These are phyloP conservation scores for Acipenser ruthenus DNA, from an alignment of 2,797 vertebrate genomes.

Conservation along the genomic window DNA sequence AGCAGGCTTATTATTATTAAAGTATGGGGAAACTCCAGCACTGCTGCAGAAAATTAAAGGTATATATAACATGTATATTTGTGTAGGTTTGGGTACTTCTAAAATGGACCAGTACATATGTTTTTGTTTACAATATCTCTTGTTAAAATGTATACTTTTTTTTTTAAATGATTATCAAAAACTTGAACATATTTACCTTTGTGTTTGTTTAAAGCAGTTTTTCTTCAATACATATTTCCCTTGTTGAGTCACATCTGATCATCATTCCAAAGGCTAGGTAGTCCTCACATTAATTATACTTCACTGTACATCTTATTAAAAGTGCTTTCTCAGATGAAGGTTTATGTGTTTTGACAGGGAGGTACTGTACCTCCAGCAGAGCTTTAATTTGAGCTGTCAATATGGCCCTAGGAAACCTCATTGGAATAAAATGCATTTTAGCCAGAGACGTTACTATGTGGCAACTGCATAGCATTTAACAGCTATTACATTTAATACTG, in stretches of 20 bases:
- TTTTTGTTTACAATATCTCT: too few species aligned
- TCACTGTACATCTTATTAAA: background rate
- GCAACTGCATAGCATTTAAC: background rate
- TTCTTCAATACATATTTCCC: too few species aligned
- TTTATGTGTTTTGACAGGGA: slow-evolving; percentile 53
- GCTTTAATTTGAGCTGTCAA: slow-evolving; percentile 65
- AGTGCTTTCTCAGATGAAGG: slow-evolving; percentile 42
- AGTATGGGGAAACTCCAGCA: too few species aligned
- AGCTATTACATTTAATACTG: background rate
- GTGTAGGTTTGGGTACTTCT: too few species aligned
- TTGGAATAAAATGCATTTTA: slow-evolving; percentile 24
- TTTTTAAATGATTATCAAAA: too few species aligned
- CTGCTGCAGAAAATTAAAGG: too few species aligned
- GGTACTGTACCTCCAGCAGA: slow-evolving; percentile 58
- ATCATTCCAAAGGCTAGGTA: background rate
- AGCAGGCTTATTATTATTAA: too few species aligned
- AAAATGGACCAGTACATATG: too few species aligned
- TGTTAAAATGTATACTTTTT: too few species aligned
- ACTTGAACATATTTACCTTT: too few species aligned
- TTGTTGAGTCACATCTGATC: background rate
- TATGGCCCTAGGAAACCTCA: slow-evolving; percentile 42
- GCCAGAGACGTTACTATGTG: background rate
- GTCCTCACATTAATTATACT: background rate
- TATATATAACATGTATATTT: too few species aligned
- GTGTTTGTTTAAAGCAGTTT: too few species aligned